Conservation (phyloP, 2,888 invertebrate genomes). For the Megaustenia siamemsis region DNA sequence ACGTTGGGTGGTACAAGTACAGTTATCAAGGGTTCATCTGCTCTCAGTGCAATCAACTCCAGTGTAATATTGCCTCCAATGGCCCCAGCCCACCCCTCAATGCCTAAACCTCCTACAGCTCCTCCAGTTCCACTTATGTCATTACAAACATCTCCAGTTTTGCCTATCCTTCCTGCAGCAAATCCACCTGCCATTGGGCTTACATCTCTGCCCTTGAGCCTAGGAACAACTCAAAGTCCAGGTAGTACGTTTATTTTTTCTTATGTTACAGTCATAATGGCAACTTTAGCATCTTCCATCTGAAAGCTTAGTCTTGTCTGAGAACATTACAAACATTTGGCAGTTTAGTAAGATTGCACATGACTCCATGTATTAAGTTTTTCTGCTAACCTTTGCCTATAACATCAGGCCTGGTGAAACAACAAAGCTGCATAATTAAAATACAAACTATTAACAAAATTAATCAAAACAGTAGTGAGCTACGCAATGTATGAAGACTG, state of each 20-base stretch:
- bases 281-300: too few relatives aligned
- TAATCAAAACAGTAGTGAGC: too few relatives aligned
- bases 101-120: conserved; percentile 52
- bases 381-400: too few relatives aligned
- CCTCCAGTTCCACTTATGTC: conserved; percentile 56
- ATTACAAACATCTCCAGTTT: conserved; percentile 51
- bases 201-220: conserved; percentile 38
- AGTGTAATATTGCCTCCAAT: conserved; percentile 55
- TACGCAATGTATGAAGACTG: too few relatives aligned
- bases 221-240: conserved; percentile 36
- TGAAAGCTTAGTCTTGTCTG: too few relatives aligned
- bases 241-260: conserved; percentile 15
- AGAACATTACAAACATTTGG: too few relatives aligned
- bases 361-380: too few relatives aligned
- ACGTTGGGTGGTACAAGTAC: conserved; percentile 63
- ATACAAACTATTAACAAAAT: too few relatives aligned
- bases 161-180: conserved; percentile 52
- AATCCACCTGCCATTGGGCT: conserved; percentile 53
- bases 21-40: conserved; percentile 48
- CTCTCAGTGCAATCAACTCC: conserved; percentile 56
- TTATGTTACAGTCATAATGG: neutral
- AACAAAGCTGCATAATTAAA: too few relatives aligned
- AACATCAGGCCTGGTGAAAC: too few relatives aligned
- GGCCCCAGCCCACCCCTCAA: conserved; percentile 52
- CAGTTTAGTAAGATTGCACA: too few relatives aligned